Percentiles rank a stretch among this genome's conserved stretches.
phyloP scores from a whole-genome alignment of 2,888 invertebrate species.

The Griposia aprilina region DNA sequence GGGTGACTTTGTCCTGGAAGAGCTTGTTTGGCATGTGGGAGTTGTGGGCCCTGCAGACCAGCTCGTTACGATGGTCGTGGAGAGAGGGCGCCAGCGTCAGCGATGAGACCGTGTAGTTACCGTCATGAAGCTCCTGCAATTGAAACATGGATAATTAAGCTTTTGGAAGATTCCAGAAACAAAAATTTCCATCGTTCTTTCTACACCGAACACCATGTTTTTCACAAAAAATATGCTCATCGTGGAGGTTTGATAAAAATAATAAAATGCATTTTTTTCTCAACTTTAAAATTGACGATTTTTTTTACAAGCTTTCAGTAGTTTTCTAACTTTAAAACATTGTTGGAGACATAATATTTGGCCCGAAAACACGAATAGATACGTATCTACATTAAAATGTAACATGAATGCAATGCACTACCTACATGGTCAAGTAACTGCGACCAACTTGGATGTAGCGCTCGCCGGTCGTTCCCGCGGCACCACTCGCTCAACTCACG shows the following conservation, averaged over 20 bases:
- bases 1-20: conserved; percentile 78
- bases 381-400: no score
- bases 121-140: conserved; percentile 83
- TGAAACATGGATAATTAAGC: background rate
- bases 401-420: background rate
- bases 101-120: conserved; percentile 86
- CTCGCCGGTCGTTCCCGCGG: background rate
- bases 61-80: conserved; percentile 74
- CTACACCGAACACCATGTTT: background rate
- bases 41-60: conserved; percentile 81
- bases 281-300: background rate
- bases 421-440: background rate
- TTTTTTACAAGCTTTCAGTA: background rate
- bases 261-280: background rate
- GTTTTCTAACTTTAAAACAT: background rate
- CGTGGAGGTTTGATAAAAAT: no score
- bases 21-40: conserved; percentile 70
- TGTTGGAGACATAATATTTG: background rate
- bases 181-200: background rate
- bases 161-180: background rate
- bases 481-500: background rate
- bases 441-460: background rate
- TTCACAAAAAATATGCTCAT: background rate
- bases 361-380: background rate
- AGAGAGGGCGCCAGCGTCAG: conserved; percentile 81